Evolutionary conservation across 2,888 invertebrate genomes (phyloP).

Genomic region (Punctoribates punctum): DNA sequence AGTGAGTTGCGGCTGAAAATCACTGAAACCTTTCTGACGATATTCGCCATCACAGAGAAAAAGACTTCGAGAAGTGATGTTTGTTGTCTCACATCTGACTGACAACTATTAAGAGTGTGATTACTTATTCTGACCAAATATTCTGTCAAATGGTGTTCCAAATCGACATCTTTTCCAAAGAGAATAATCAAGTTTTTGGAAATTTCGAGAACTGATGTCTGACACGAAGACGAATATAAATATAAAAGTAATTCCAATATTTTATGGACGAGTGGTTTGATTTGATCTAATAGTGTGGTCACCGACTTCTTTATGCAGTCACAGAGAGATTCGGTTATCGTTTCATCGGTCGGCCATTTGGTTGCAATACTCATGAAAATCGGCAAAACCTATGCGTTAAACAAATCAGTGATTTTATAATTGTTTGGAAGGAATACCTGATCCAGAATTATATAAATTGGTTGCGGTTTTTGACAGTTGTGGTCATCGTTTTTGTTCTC

Average conservation of each 20-base stretch:
- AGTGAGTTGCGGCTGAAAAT: constrained; percentile 52
- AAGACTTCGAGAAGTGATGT: constrained; percentile 69
- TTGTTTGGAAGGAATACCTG: constrained; percentile 11
- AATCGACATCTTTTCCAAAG: constrained; percentile 52
- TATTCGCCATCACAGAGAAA: constrained; percentile 62
- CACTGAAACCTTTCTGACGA: constrained; percentile 65
- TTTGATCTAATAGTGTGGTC: constrained; percentile 67
- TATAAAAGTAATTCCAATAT: constrained; percentile 66
- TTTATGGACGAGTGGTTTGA: constrained; percentile 65
- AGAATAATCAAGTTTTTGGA: constrained; percentile 62
- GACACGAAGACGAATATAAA: constrained; percentile 66
- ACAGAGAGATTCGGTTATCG: constrained; percentile 64
- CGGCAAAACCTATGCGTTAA: constrained; percentile 39
- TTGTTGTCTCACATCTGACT: constrained; percentile 58
- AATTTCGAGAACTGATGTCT: constrained; percentile 67
- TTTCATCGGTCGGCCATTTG: constrained; percentile 42
- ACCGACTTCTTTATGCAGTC: constrained; percentile 69
- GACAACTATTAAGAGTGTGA: constrained; percentile 50
- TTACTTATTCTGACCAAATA: constrained; percentile 52
- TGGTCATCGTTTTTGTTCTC: too few relatives aligned
- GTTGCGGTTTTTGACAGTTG: constrained; percentile 33
- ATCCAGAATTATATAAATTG: constrained; percentile 40
- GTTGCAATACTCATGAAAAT: constrained; percentile 36
- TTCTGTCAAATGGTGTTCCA: constrained; percentile 54
- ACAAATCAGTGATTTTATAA: background rate